phyloP scores from a whole-genome alignment of 2,797 vertebrate species.

The Zalophus californianus region DNA sequence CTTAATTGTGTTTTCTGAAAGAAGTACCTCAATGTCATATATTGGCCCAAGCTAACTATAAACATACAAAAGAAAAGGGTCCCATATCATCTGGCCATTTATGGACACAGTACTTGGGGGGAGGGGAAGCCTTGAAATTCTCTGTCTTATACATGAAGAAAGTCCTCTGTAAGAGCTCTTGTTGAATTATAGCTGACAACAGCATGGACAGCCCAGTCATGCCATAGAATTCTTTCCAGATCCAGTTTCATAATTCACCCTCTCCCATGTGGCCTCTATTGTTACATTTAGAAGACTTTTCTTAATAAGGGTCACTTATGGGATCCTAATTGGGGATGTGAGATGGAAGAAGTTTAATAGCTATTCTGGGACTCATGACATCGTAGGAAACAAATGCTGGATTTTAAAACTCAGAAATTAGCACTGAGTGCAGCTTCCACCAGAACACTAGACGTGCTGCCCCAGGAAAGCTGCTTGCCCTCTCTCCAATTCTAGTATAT shows the following conservation, averaged over 20 bases:
- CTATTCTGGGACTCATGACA: background rate
- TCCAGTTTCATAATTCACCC: conserved; percentile 49
- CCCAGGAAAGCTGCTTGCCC: background rate
- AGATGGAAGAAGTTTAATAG: background rate
- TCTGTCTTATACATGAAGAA: conserved; percentile 58
- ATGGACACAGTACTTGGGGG: conserved; percentile 47
- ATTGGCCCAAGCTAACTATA: conserved; percentile 61
- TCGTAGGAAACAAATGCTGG: background rate
- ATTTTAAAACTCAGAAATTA: conserved; percentile 11
- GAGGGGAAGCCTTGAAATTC: conserved; percentile 45
- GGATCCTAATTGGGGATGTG: background rate
- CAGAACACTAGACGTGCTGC: background rate
- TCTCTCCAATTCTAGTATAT: background rate
- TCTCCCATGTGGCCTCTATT: background rate
- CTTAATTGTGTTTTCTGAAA: conserved; percentile 63
- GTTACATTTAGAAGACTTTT: conserved; percentile 57
- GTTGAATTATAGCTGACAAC: conserved; percentile 68
- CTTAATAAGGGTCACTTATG: conserved; percentile 44
- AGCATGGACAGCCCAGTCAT: background rate
- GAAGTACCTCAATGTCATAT: conserved; percentile 36
- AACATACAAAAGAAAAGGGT: conserved; percentile 61
- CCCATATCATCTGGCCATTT: conserved; percentile 63
- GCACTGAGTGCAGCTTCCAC: background rate
- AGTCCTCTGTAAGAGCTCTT: conserved; percentile 47
- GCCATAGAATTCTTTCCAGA: conserved; percentile 70